Percentiles rank a stretch among this genome's conserved stretches.
phyloP scores from a whole-genome alignment of 2,888 invertebrate genomes.

The Mimachlamys varia region DNA sequence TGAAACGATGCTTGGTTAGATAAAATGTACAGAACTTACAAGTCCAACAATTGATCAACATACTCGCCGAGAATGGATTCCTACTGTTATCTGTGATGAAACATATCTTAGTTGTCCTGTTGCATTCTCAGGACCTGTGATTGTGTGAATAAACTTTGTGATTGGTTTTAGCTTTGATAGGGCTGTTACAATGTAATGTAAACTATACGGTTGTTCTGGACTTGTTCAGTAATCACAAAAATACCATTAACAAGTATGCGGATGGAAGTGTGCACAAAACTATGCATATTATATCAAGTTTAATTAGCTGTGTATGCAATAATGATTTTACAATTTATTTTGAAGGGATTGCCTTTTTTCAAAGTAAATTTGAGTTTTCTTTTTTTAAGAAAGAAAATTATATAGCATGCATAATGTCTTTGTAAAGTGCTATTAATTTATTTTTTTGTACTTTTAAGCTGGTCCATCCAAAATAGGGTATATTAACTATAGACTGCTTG shows the following conservation, averaged over 20 bases:
- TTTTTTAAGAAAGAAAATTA: neutral
- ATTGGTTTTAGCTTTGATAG: neutral
- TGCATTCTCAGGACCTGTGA: neutral
- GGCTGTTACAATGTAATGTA: neutral
- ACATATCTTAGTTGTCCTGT: neutral
- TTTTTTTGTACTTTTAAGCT: slow-evolving; percentile 20
- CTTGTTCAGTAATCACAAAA: neutral
- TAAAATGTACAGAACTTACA: neutral
- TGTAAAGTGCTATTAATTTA: slow-evolving; percentile 24
- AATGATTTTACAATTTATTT: neutral
- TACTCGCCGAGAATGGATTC: neutral
- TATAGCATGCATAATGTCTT: slow-evolving; percentile 13
- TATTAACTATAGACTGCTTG: neutral
- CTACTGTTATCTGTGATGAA: neutral
- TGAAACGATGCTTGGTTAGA: neutral
- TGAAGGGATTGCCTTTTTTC: neutral
- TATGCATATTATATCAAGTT: slow-evolving; percentile 29
- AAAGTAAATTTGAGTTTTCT: neutral
- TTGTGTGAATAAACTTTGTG: neutral
- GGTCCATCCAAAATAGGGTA: neutral
- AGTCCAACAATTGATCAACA: too few relatives aligned
- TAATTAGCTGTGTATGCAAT: neutral
- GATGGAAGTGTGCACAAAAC: neutral
- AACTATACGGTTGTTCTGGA: neutral
- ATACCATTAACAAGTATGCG: neutral